These are phyloP conservation scores for Drosophila azteca DNA, from an alignment of 1,140 invertebrate genomes.

Conservation along the genomic window DNA sequence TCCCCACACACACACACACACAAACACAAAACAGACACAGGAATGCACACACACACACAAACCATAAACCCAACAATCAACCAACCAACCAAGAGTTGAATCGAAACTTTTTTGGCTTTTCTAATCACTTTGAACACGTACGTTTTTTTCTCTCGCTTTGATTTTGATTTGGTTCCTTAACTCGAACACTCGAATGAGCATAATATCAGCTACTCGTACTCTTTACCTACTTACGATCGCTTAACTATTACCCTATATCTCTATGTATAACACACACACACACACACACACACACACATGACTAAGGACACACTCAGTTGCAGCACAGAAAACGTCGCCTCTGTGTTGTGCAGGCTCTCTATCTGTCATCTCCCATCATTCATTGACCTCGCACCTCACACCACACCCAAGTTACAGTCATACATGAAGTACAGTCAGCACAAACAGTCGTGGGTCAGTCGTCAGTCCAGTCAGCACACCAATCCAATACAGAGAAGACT, in stretches of 20 bases:
- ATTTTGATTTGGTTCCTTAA: slow-evolving; percentile 55
- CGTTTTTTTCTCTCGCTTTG: slow-evolving; percentile 52
- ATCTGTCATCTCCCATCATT: slow-evolving; percentile 20
- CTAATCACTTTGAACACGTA: slow-evolving; percentile 50
- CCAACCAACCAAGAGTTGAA: slow-evolving; percentile 27
- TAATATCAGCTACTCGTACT: slow-evolving; percentile 58
- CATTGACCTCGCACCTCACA: slow-evolving; percentile 4
- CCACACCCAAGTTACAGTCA: neutral
- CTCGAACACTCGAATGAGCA: slow-evolving; percentile 66
- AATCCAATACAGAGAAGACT: slow-evolving; percentile 19
- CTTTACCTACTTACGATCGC: slow-evolving; percentile 68
- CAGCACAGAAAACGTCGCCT: no score
- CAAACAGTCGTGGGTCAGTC: slow-evolving; percentile 11
- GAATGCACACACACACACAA: slow-evolving; percentile 17
- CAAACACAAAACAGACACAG: slow-evolving; percentile 12
- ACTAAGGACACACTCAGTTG: no score
- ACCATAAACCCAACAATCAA: no score
- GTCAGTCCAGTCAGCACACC: slow-evolving; percentile 28
- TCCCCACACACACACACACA: slow-evolving; percentile 12
- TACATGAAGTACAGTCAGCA: slow-evolving; percentile 36
- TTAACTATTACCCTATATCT: slow-evolving; percentile 62
- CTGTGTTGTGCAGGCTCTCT: slow-evolving; percentile 5
- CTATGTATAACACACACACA: slow-evolving; percentile 29
- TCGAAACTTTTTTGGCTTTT: slow-evolving; percentile 52
- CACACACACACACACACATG: neutral